These are phyloP conservation scores for Machimus rusticus DNA, from an alignment of 2,888 invertebrate genomes.

Conservation along the genomic window DNA sequence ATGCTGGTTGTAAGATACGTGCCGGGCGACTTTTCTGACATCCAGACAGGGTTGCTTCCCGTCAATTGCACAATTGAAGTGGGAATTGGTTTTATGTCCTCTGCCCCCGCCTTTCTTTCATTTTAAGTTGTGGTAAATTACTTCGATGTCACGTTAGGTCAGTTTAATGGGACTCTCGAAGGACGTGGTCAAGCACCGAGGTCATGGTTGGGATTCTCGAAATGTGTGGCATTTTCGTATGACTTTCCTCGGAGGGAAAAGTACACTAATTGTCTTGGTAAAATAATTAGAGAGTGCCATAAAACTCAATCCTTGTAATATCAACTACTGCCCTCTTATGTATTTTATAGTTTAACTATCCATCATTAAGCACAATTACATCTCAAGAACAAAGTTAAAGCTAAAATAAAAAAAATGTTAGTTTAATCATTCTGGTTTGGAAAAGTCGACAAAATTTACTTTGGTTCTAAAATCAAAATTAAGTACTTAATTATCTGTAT, in stretches of 20 bases:
- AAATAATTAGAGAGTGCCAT: background rate
- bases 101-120: background rate
- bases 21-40: background rate
- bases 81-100: background rate
- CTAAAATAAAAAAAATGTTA: no score
- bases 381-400: no score
- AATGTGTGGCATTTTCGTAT: background rate
- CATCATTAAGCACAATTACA: no score
- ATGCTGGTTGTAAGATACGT: slow-evolving; percentile 5
- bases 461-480: no score
- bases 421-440: no score
- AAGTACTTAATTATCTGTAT: no score
- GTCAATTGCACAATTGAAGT: background rate
- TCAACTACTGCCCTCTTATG: background rate
- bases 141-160: background rate
- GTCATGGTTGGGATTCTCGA: background rate
- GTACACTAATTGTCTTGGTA: background rate
- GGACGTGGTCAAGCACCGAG: background rate
- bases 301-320: background rate
- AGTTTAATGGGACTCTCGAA: background rate
- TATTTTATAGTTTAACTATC: background rate
- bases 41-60: background rate
- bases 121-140: background rate
- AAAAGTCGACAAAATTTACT: no score
- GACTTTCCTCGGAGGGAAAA: background rate